Conservation (phyloP, 2,113 vertebrate genomes). For the Nesogale talazaci region DNA sequence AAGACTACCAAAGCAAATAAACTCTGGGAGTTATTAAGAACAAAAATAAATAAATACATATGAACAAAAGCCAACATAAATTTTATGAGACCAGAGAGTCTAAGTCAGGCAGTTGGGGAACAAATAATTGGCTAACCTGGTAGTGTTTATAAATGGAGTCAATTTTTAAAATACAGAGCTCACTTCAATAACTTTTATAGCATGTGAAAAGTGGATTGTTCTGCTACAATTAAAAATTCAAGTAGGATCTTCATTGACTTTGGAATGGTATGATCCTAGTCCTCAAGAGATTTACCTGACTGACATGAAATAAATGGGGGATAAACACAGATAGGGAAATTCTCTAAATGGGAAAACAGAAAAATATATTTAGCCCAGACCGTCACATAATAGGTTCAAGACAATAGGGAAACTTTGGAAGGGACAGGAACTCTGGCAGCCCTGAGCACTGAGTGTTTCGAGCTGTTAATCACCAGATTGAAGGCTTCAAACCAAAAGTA, state of each 20-base stretch:
- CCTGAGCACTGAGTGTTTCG: too few relatives aligned
- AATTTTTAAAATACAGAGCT: neutral
- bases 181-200: neutral
- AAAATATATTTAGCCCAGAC: neutral
- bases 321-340: neutral
- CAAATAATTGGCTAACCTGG: slow-evolving; percentile 15
- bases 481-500: too few relatives aligned
- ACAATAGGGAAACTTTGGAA: neutral
- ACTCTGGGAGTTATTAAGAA: neutral
- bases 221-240: neutral
- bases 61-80: slow-evolving; percentile 12
- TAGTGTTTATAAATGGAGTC: slow-evolving; percentile 1
- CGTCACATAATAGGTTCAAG: neutral
- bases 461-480: too few relatives aligned
- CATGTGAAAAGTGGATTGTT: neutral
- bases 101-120: neutral
- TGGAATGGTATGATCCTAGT: neutral
- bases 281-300: slow-evolving; percentile 7
- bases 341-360: neutral
- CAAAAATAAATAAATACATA: too few relatives aligned
- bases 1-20: slow-evolving; percentile 36
- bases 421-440: too few relatives aligned
- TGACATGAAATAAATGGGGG: slow-evolving; percentile 25
- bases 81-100: slow-evolving; percentile 24
- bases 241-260: neutral